phyloP scores from a whole-genome alignment of 2,113 vertebrate genomes.

The Cryptotis parvus region DNA sequence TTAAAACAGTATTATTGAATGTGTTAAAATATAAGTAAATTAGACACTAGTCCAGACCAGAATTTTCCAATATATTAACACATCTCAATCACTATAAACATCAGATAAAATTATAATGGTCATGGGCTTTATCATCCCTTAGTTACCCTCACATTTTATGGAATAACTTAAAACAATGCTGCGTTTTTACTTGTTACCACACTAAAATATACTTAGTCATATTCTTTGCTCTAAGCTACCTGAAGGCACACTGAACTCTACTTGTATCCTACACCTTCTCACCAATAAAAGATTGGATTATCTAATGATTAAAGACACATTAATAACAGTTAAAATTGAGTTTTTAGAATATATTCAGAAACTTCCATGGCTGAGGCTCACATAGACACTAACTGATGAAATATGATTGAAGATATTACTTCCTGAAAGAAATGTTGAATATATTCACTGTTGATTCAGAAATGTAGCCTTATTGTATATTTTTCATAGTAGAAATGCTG shows the following conservation, averaged over 20 bases:
- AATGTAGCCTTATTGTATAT: background rate
- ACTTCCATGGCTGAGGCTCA: background rate
- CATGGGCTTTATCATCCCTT: background rate
- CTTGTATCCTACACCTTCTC: background rate
- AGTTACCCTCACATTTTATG: too few species aligned
- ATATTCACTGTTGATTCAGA: background rate
- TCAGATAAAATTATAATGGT: constrained; percentile 30
- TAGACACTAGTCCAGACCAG: constrained; percentile 49
- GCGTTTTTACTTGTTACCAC: too few species aligned
- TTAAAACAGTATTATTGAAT: constrained; percentile 69
- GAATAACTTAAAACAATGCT: background rate
- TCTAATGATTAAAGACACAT: too few species aligned
- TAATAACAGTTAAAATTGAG: background rate
- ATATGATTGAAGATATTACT: background rate
- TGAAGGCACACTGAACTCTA: background rate
- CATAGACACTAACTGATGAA: background rate
- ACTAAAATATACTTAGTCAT: background rate
- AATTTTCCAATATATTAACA: constrained; percentile 36
- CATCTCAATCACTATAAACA: constrained; percentile 9
- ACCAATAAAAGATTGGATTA: background rate
- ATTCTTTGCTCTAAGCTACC: background rate
- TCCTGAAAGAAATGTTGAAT: background rate
- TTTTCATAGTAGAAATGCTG: background rate
- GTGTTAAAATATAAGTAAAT: constrained; percentile 59
- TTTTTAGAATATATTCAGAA: background rate